Evolutionary conservation across 2,113 vertebrate species (phyloP), one percentile per base, ranked within the genome.

Genomic region (Saguinus imperator): DNA sequence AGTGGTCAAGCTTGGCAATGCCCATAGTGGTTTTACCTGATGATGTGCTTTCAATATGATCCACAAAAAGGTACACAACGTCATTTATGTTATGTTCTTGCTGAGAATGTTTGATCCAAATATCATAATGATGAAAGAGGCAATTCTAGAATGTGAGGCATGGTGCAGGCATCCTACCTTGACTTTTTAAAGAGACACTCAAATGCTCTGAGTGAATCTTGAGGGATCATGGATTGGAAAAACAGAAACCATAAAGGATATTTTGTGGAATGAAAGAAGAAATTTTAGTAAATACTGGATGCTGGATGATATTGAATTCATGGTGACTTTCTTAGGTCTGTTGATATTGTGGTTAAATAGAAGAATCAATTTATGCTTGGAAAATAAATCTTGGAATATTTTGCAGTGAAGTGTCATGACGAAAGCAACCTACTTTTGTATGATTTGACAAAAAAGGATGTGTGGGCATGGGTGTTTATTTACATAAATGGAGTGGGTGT

Each of bases 311-410:
- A 86, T 16, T 93, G 52, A 82, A 86, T 91, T 93, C 85, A 57
- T 91, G 50, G 25, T 58, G 58, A 87, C 76, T 68, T 29, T 94
- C 48, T 88, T 85, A 50, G 16, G 45, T 52, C 17, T 96, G 55
- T 32, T 92, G n/a, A 76, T 50, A 2, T 68, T 52, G 10, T 84
- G 58, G 37, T 90, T 83, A 94, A 80, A 58, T 37, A 81, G 23
- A 23, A 37, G 43, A 27, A 57, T 91, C 32, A 75, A 81, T 21
- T 84, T 84, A 23, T 79, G 83, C n/a, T 90, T 94, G 87, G 80
- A 23, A 88, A 64, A 64, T 55, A 68, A 8, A 73, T 57, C n/a
- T 43, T 81, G 89, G 86, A 80, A 73, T 94, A 94, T 89, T 93
- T 94, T 32, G 14, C 21, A 37, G 43, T 58, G 9, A 94, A 82